A percentile compares a stretch with the other conserved stretches of the same genome.
Conservation (phyloP, 1,140 invertebrate genomes). For the Leptinotarsa texana region DNA sequence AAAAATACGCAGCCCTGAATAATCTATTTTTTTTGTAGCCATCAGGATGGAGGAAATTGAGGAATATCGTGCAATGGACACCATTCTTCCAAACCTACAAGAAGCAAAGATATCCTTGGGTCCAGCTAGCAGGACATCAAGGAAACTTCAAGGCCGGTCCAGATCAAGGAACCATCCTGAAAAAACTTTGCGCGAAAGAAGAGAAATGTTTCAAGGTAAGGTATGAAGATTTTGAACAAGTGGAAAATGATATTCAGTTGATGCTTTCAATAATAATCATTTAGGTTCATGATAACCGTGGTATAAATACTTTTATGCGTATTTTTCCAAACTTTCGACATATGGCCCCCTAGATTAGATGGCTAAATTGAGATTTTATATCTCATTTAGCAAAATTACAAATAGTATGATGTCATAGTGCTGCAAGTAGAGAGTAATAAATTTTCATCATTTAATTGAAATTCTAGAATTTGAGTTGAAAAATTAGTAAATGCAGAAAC, state of each 20-base stretch:
- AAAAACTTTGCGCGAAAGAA: conserved; percentile 89
- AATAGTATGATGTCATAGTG: no score
- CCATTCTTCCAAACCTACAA: conserved; percentile 97
- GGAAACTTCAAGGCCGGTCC: conserved; percentile 93
- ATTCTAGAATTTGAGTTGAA: no score
- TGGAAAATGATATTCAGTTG: not conserved
- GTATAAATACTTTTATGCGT: no score
- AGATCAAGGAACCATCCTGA: conserved; percentile 89
- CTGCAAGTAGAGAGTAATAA: no score
- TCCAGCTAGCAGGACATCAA: conserved; percentile 91
- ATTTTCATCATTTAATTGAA: no score
- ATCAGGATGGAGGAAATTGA: conserved; percentile 89
- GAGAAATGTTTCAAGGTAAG: conserved; percentile 78
- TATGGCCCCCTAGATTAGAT: no score
- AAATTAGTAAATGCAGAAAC: no score
- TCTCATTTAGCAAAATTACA: no score
- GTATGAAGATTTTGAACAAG: not conserved
- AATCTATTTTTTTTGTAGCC: conserved; percentile 63
- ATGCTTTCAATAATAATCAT: not conserved
- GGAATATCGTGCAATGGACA: conserved; percentile 93
- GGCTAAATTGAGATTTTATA: no score
- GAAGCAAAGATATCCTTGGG: conserved; percentile 93
- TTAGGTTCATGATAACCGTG: no score
- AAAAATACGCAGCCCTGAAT: no score
- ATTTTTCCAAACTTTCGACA: no score